These are phyloP conservation scores for Criorhina ranunculi DNA, from an alignment of 2,888 invertebrate genomes.

Conservation along the genomic window DNA sequence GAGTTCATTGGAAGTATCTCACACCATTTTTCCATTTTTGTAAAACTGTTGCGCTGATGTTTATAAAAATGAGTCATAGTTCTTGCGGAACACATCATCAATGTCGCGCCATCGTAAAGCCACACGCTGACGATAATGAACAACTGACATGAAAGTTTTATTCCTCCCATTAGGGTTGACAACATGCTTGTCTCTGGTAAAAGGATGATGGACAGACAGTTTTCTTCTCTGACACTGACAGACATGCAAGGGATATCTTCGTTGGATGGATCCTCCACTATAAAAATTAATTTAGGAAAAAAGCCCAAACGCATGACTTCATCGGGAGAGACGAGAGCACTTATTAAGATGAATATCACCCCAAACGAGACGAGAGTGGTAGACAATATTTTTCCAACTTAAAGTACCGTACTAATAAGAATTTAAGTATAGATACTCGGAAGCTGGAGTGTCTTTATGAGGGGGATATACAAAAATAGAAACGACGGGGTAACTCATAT, in stretches of 20 bases:
- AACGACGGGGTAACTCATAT: too few relatives aligned
- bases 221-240: conserved; percentile 33
- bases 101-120: conserved; percentile 29
- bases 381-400: conserved; percentile 19
- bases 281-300: conserved; percentile 25
- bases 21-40: conserved; percentile 20
- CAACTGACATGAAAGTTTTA: conserved; percentile 72
- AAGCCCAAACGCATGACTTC: conserved; percentile 39
- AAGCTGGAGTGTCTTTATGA: not conserved
- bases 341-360: conserved; percentile 10
- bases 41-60: conserved; percentile 1
- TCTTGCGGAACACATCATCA: conserved; percentile 40
- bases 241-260: conserved; percentile 39
- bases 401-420: not conserved
- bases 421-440: conserved; percentile 9
- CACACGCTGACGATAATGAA: conserved; percentile 71
- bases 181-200: conserved; percentile 8
- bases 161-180: conserved; percentile 39
- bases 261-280: not conserved
- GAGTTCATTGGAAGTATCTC: conserved; percentile 19
- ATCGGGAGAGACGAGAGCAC: not conserved
- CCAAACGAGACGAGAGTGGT: not conserved
- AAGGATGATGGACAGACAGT: conserved; percentile 38
- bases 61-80: conserved; percentile 27
- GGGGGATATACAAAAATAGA: not conserved